phyloP scores from a whole-genome alignment of 2,888 invertebrate genomes.

The Erebia palarica region DNA sequence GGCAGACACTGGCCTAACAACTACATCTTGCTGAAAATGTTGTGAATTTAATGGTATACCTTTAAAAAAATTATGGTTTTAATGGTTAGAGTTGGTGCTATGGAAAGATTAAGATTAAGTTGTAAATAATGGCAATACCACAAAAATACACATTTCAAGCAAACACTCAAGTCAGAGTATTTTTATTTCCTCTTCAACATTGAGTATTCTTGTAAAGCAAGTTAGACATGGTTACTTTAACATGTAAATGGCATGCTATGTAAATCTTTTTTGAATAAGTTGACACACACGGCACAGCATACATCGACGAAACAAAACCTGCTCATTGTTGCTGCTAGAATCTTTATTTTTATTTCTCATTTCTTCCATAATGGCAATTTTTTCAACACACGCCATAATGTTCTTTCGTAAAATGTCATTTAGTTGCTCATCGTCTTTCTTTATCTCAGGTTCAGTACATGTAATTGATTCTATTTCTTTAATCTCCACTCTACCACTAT shows the following conservation, averaged over 20 bases:
- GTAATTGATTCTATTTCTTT: constrained; percentile 53
- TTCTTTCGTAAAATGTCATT: constrained; percentile 70
- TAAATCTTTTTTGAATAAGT: constrained; percentile 34
- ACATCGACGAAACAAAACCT: constrained; percentile 71
- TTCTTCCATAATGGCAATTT: constrained; percentile 72
- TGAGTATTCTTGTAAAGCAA: constrained; percentile 1
- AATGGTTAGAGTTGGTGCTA: constrained; percentile 8
- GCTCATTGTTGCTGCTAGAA: constrained; percentile 54
- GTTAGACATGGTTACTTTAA: constrained; percentile 20
- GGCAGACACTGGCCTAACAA: constrained; percentile 74
- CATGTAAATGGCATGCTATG: constrained; percentile 30
- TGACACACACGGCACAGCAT: constrained; percentile 51
- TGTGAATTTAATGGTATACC: constrained; percentile 1
- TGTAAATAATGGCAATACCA: constrained; percentile 9
- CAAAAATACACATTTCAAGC: constrained; percentile 24
- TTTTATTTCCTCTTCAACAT: not conserved
- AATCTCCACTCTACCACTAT: constrained; percentile 46
- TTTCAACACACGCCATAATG: constrained; percentile 73
- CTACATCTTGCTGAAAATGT: constrained; percentile 63
- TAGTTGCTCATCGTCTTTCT: constrained; percentile 60
- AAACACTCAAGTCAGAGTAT: constrained; percentile 13
- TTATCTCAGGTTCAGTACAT: constrained; percentile 45
- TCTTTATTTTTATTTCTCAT: constrained; percentile 67
- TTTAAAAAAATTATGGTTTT: not conserved
- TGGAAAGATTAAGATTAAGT: constrained; percentile 8